phyloP scores from a whole-genome alignment of 2,113 vertebrate species.

The Podarcis muralis region DNA sequence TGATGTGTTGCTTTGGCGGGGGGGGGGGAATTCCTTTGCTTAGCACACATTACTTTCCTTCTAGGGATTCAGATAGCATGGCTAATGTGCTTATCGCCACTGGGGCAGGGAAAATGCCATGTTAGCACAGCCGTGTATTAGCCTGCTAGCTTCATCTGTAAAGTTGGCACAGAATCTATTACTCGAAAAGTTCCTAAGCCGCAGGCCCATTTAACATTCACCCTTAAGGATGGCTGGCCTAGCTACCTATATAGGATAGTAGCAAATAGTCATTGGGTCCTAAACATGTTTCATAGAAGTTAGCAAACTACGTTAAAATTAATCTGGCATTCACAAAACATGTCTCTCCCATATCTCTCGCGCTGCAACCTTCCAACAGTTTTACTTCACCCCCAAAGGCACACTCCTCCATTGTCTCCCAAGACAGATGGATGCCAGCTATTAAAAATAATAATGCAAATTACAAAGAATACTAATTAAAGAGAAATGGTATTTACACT shows the following conservation, averaged over 20 bases:
- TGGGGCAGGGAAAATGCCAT: background rate
- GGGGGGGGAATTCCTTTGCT: background rate
- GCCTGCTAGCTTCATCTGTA: background rate
- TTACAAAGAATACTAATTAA: background rate
- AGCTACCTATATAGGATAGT: background rate
- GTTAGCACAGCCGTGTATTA: background rate
- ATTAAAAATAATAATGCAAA: background rate
- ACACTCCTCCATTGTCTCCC: too few species aligned
- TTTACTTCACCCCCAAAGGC: too few species aligned
- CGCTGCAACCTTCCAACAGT: too few species aligned
- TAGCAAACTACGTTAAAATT: background rate
- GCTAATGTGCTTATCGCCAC: conserved; percentile 4
- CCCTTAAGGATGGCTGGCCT: background rate
- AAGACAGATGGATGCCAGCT: too few species aligned
- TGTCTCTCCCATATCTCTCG: too few species aligned
- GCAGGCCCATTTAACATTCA: background rate
- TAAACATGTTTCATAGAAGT: background rate
- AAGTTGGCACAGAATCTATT: conserved; percentile 19
- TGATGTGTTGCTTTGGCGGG: background rate
- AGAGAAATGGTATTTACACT: background rate
- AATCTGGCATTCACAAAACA: background rate
- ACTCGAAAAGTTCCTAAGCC: background rate
- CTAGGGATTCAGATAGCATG: background rate
- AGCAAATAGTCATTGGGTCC: background rate
- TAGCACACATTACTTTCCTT: background rate